phyloP scores from a whole-genome alignment of 92 coral and sea anemone species.

The Zoanthus solanderi region DNA sequence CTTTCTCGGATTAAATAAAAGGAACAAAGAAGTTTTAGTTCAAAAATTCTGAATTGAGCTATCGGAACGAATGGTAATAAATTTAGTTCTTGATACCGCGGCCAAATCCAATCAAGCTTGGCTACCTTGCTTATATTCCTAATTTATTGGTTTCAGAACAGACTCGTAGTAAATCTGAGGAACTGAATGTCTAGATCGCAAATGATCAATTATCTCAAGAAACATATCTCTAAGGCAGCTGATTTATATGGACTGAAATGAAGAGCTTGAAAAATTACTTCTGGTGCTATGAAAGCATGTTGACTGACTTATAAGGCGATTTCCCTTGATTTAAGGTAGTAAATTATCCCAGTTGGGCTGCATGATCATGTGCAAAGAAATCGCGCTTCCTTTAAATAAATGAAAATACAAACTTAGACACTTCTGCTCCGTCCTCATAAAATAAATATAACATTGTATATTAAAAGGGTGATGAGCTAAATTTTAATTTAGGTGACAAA shows the following conservation, averaged over 20 bases:
- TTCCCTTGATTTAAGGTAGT: constrained; percentile 9
- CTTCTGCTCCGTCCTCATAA: neutral
- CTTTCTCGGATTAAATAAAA: neutral
- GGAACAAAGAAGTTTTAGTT: constrained; percentile 6
- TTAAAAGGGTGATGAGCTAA: neutral
- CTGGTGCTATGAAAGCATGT: constrained; percentile 29
- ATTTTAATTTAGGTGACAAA: neutral
- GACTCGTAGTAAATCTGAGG: neutral
- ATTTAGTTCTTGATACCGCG: neutral
- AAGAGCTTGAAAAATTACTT: constrained; percentile 23
- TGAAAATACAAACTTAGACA: neutral
- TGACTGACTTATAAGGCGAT: constrained; percentile 6
- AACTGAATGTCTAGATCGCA: neutral
- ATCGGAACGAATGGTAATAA: constrained; percentile 18
- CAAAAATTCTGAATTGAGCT: constrained; percentile 3
- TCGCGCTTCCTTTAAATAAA: neutral
- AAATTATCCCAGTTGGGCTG: constrained; percentile 8
- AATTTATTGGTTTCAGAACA: constrained; percentile 9
- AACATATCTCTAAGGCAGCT: constrained; percentile 25
- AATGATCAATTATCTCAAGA: constrained; percentile 18
- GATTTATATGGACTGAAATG: constrained; percentile 24
- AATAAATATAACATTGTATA: neutral
- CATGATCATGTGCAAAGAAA: constrained; percentile 2
- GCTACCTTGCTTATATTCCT: constrained; percentile 9
- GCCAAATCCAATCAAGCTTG: constrained; percentile 20